Base-by-base conservation (phyloP, 2,797 vertebrate species). In the Nannoperca australis region DNA sequence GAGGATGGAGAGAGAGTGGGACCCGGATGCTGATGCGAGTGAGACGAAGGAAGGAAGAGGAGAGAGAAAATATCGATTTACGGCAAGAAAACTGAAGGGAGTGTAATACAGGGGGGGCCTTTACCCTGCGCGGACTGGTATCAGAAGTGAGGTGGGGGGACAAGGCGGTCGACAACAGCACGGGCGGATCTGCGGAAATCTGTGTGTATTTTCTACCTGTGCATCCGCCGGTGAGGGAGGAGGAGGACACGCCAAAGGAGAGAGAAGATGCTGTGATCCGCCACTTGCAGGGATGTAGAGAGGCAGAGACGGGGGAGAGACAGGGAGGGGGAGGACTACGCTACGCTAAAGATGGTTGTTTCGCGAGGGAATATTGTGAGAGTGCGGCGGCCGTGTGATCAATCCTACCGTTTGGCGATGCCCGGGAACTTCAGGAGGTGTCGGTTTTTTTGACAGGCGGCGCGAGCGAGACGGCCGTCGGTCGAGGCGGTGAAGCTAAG, bases 231-330 rank as follows among this genome's bases (percentile, higher is more conserved):
- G 95, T 94, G 92, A 95, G 94, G 90, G 95, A 95, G 90, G 95
- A 96, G 78, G 95, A 96, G 78, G 96, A 96, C 54, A 96, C 95
- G 54, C 95, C 96, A 85, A 91, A 88, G 83, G 93, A 91, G 87
- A 92, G 91, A 93, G 94, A 73, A 94, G 96, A 96, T 96, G 96
- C 94, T 96, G 93, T 87, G 96, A 96, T 77, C 94, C 94, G 91
- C 95, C 92, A 92, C 95, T 95, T 79, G 95, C 95, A 85, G 96
- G 85, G 95, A 95, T 88, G 89, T 91, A 91, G 92, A 80, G 84
- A 81, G 83, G 62, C 63, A 50, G 65, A 49, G 75, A 61, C 9
- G 22, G 56, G 44, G 44, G 59, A 51, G 82, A 89, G 85, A 50
- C 75, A 87, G 84, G 84, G 84, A 74, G 86, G 61, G 79, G 87